A percentile compares a stretch with the other conserved stretches of the same genome.
Evolutionary conservation across 2,797 vertebrate species (phyloP).

Genomic region (Myiotriccus ornatus): DNA sequence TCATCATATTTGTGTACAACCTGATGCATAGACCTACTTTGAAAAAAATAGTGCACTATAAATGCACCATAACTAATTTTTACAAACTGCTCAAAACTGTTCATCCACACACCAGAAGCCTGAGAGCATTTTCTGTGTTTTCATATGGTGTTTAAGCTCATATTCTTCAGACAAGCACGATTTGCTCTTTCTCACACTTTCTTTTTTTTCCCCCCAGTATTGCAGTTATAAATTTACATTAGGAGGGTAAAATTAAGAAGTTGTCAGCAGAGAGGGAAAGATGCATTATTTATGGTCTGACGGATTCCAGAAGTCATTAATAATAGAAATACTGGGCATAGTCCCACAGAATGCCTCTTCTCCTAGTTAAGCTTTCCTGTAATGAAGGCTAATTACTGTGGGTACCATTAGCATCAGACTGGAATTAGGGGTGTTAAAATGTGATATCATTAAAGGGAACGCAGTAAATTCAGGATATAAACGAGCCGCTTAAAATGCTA

Average conservation of each 20-base stretch:
- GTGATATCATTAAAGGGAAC: neutral
- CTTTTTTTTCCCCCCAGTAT: neutral
- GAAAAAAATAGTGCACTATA: neutral
- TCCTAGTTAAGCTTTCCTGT: neutral
- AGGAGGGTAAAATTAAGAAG: conserved; percentile 25
- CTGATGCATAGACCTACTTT: neutral
- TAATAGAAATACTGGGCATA: neutral
- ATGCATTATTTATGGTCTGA: conserved; percentile 12
- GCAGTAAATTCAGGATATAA: neutral
- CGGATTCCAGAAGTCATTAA: conserved; percentile 32
- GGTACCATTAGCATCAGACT: neutral
- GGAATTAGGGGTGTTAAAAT: neutral
- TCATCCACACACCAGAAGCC: neutral
- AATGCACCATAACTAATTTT: neutral
- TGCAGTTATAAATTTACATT: conserved; percentile 29
- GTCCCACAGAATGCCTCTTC: neutral
- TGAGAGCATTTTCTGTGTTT: neutral
- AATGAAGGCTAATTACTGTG: conserved; percentile 33
- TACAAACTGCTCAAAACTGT: neutral
- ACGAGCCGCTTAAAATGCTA: neutral
- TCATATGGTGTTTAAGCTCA: neutral
- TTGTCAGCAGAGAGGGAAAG: conserved; percentile 10
- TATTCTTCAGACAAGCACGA: neutral
- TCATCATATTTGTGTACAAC: neutral
- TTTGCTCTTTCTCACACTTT: neutral